phyloP scores from a whole-genome alignment of 2,797 vertebrate species.

The Triplophysa yarkandensis region DNA sequence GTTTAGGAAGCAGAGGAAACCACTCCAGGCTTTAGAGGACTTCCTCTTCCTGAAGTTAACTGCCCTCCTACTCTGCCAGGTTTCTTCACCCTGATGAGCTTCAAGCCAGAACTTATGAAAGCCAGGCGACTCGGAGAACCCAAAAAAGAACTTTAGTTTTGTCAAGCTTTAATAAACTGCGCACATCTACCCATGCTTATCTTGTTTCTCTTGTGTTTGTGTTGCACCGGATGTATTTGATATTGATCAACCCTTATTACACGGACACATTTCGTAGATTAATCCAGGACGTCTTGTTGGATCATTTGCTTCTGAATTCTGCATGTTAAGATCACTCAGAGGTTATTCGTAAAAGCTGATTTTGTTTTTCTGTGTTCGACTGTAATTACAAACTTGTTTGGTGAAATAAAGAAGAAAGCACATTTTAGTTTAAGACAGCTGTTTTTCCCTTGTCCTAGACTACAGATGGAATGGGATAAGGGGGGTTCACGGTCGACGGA shows the following conservation, averaged over 20 bases:
- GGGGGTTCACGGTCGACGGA: constrained; percentile 6
- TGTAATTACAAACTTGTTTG: constrained; percentile 27
- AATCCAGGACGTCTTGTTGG: background rate
- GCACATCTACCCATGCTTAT: constrained; percentile 35
- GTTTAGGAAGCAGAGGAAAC: constrained; percentile 75
- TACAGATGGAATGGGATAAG: constrained; percentile 25
- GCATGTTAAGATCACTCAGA: background rate
- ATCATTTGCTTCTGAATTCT: constrained; percentile 14
- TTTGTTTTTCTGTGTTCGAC: background rate
- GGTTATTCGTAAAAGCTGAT: constrained; percentile 16
- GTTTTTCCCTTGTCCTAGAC: constrained; percentile 32
- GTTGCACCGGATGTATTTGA: background rate
- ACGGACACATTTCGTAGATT: background rate
- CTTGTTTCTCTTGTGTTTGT: constrained; percentile 4
- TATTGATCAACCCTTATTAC: constrained; percentile 8
- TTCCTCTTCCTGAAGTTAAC: constrained; percentile 87
- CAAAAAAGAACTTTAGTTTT: constrained; percentile 30
- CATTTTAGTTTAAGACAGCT: constrained; percentile 40
- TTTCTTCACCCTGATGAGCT: constrained; percentile 68
- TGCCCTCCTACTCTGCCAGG: constrained; percentile 50
- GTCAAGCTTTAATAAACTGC: constrained; percentile 22
- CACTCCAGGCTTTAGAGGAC: constrained; percentile 84
- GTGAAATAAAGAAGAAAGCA: background rate
- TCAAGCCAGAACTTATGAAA: constrained; percentile 67
- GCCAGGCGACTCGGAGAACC: constrained; percentile 65